Evolutionary conservation across 2,113 vertebrate species (phyloP).

Genomic region (Capreolus pygargus): DNA sequence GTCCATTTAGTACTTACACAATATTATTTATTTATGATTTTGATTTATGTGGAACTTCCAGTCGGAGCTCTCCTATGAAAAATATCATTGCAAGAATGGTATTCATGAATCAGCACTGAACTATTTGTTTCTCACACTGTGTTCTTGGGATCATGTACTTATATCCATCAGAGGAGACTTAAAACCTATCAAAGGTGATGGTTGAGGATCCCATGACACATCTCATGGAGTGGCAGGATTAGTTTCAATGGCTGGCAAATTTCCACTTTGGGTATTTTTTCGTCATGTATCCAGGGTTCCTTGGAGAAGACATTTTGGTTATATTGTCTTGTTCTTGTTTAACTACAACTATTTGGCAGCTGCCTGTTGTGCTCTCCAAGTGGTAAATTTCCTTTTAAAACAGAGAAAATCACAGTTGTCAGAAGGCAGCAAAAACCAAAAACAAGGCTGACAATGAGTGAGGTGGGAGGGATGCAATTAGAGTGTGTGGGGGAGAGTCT

Average conservation of each 20-base stretch:
- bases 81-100: not conserved
- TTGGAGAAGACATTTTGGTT: slow-evolving; percentile 12
- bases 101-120: slow-evolving; percentile 7
- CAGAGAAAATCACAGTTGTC: slow-evolving; percentile 21
- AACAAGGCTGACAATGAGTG: not conserved
- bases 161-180: not conserved
- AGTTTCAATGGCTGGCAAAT: not conserved
- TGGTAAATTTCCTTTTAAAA: slow-evolving; percentile 44
- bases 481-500: not conserved
- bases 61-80: slow-evolving; percentile 8
- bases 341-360: slow-evolving; percentile 33
- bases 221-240: not conserved
- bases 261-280: not conserved
- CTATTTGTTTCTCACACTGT: not conserved
- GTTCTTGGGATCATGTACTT: not conserved
- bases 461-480: slow-evolving; percentile 35
- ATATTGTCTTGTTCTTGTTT: slow-evolving; percentile 5
- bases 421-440: not conserved
- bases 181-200: not conserved
- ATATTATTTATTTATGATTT: slow-evolving; percentile 72
- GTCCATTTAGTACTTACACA: slow-evolving; percentile 63
- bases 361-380: not conserved
- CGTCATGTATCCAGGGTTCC: not conserved
- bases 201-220: not conserved
- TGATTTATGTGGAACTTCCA: slow-evolving; percentile 57